phyloP scores from a whole-genome alignment of 2,113 vertebrate genomes.

The Prunella fulvescens region DNA sequence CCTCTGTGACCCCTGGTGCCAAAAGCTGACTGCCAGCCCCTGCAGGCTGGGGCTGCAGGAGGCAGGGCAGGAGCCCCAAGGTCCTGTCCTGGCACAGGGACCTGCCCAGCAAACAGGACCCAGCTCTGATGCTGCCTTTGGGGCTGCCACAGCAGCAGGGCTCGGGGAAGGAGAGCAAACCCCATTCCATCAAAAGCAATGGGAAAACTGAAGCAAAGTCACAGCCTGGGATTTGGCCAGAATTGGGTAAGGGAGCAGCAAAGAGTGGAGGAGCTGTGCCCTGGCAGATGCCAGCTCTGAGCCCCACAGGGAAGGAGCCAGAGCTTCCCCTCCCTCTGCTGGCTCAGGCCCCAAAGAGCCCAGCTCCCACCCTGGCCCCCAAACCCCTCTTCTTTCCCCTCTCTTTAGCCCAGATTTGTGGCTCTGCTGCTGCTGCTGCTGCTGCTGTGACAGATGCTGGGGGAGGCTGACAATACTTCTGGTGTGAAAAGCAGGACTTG shows the following conservation, averaged over 20 bases:
- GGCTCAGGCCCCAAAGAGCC: not conserved
- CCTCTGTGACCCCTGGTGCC: accelerated
- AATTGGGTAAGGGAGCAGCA: not conserved
- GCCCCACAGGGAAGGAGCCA: accelerated
- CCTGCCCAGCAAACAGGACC: accelerated
- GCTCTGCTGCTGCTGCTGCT: not conserved
- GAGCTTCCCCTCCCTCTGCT: not conserved
- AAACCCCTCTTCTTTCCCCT: accelerated
- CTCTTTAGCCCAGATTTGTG: not conserved
- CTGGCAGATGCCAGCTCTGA: accelerated
- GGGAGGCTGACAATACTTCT: constrained; percentile 7
- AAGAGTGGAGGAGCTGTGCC: not conserved
- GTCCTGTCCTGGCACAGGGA: not conserved
- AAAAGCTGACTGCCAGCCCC: not conserved
- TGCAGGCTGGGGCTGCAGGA: not conserved
- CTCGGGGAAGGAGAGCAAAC: not conserved
- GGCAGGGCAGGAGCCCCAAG: not conserved
- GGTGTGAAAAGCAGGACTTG: not conserved
- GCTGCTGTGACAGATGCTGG: constrained; percentile 46
- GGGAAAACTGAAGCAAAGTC: not conserved
- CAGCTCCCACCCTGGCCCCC: not conserved
- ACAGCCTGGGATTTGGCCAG: not conserved
- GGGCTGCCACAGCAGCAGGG: not conserved
- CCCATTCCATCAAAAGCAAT: not conserved
- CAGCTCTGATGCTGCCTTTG: not conserved